Evolutionary conservation across 1,140 invertebrate species (phyloP), one percentile per base, ranked within the genome.

Genomic region (Mactra quadrangularis): DNA sequence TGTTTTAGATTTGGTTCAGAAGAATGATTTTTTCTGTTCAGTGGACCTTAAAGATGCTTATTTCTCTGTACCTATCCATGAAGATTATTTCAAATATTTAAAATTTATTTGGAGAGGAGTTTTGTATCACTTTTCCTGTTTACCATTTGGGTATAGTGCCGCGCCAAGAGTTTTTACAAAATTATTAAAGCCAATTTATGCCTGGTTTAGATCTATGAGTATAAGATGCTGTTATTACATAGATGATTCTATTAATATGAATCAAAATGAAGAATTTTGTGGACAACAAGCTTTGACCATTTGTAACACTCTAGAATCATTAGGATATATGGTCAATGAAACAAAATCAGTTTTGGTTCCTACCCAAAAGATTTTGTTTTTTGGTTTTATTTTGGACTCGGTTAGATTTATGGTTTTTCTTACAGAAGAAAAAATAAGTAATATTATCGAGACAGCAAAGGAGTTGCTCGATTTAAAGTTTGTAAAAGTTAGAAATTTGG

Each of bases 161-260:
- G 83, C 47, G 47, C 76, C 53, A 53, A 45, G 1, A 31, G 57
- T 22, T n/a, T 59, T 82, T 82, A 78, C 62, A 45, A 82, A 52
- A 38, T 15, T 52, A 62, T 59, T 33, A 66, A 79, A 78, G 76
- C 72, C 64, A 72, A 62, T 82, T 41, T 81, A 68, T 85, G 77
- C 83, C 52, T 33, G 45, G 62, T 22, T 50, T 50, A 38, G 72
- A 33, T 47, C 41, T 59, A 47, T 13, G 22, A 27, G 52, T 66
- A 66, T 75, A 52, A 31, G 71, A 62, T 72, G 17, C 59, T 66
- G 50, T 50, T 85, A 68, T 68, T 76, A 68, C 60, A 85, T 35
- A 55, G 82, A 55, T 52, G 76, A 68, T 78, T 84, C 29, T n/a
- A 52, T 77, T 52, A 84, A 50, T 78, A 82, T 82, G 47, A 72